A percentile compares a stretch with the other conserved stretches of the same genome.
Evolutionary conservation across 64 coral and sea anemone genomes (phyloP).

Genomic region (Montipora efflorescens): DNA sequence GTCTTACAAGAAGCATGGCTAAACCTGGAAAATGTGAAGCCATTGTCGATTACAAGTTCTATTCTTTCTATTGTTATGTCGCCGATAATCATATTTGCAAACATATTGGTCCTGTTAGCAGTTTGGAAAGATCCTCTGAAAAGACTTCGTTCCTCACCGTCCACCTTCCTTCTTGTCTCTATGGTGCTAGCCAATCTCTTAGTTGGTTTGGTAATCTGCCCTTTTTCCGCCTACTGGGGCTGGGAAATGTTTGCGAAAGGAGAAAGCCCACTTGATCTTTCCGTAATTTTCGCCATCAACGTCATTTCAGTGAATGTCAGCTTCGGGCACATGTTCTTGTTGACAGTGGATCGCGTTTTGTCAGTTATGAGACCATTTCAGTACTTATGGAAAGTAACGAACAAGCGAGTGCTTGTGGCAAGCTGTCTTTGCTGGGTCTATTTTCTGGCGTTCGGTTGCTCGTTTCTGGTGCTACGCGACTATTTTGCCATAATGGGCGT

Average conservation of each 20-base stretch:
- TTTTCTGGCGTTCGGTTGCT: neutral
- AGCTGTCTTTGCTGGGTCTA: constrained; percentile 14
- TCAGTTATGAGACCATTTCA: constrained; percentile 24
- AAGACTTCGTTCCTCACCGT: constrained; percentile 41
- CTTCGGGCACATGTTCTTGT: constrained; percentile 24
- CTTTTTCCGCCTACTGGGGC: neutral
- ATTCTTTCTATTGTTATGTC: neutral
- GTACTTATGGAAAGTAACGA: constrained; percentile 37
- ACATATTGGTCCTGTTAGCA: constrained; percentile 30
- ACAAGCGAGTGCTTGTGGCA: neutral
- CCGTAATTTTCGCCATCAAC: neutral
- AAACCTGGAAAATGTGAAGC: neutral
- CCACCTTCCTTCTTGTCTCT: constrained; percentile 23
- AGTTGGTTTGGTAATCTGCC: constrained; percentile 17
- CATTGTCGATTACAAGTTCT: neutral
- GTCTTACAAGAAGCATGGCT: neutral
- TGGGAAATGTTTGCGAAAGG: neutral
- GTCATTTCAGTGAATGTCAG: neutral
- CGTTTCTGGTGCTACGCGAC: neutral
- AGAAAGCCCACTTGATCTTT: neutral
- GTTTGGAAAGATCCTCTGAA: constrained; percentile 75
- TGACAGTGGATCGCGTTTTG: constrained; percentile 47
- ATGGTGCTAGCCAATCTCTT: constrained; percentile 54
- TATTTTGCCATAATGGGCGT: neutral
- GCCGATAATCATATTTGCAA: constrained; percentile 30